phyloP scores from a whole-genome alignment of 2,888 invertebrate species.

The Melikaiella ostensackeni region DNA sequence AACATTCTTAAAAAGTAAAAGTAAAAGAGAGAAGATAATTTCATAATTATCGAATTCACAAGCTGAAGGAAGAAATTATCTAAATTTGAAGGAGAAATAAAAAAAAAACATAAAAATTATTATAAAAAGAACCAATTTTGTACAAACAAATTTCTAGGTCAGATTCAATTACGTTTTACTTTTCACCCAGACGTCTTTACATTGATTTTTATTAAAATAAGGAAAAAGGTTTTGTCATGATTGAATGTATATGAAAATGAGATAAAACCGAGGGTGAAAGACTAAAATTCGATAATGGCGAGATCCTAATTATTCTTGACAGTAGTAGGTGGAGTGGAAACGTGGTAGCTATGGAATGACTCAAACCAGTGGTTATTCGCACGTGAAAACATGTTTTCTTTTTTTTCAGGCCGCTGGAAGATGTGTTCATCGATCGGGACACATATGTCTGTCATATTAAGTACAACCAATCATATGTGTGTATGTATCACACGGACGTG shows the following conservation, averaged over 20 bases:
- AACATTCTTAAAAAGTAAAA: too few species aligned
- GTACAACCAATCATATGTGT: constrained; percentile 46
- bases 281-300: not conserved
- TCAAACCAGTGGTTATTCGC: not conserved
- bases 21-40: too few species aligned
- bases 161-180: not conserved
- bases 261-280: not conserved
- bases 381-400: constrained; percentile 41
- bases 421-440: constrained; percentile 47
- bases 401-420: constrained; percentile 48
- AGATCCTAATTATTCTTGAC: not conserved
- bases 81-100: too few species aligned
- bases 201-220: not conserved
- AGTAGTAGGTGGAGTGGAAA: not conserved
- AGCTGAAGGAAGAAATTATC: too few species aligned
- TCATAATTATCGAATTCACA: too few species aligned
- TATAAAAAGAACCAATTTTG: too few species aligned
- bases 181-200: not conserved
- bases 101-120: too few species aligned
- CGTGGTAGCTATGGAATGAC: not conserved
- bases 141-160: not conserved
- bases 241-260: not conserved
- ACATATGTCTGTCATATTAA: constrained; percentile 45
- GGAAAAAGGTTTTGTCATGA: not conserved
- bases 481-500: constrained; percentile 32